Percentiles rank a stretch among this genome's conserved stretches.
phyloP scores from a whole-genome alignment of 2,113 vertebrate genomes.

The Pygathrix nemaeus region DNA sequence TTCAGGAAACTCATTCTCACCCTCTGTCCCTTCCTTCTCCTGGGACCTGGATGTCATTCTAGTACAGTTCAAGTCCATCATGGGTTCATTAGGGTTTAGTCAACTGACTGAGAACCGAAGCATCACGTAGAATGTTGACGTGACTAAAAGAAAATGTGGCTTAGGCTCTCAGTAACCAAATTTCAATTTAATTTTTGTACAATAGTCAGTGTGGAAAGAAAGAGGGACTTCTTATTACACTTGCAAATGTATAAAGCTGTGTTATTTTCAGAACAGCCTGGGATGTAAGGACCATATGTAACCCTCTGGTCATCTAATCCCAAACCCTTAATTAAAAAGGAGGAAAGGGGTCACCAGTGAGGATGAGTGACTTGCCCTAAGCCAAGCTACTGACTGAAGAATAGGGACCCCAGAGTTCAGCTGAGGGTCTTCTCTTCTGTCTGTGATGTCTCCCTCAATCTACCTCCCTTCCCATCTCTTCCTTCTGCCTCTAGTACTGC shows the following conservation, averaged over 20 bases:
- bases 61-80: not conserved
- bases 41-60: not conserved
- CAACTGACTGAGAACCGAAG: not conserved
- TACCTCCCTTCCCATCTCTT: too few species aligned
- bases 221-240: not conserved
- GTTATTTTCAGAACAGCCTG: not conserved
- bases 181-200: not conserved
- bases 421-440: not conserved
- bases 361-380: not conserved
- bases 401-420: not conserved
- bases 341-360: not conserved
- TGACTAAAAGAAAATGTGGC: not conserved
- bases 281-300: not conserved
- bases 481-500: not conserved
- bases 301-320: not conserved
- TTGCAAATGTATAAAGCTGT: not conserved
- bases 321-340: not conserved
- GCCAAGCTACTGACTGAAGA: too few species aligned
- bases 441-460: not conserved
- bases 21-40: not conserved
- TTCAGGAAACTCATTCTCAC: not conserved
- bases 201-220: not conserved
- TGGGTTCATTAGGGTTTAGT: too few species aligned
- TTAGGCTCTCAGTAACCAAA: not conserved
- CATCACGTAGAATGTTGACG: not conserved